phyloP scores from a whole-genome alignment of 2,888 invertebrate genomes.

The Drosophila neonasuta region DNA sequence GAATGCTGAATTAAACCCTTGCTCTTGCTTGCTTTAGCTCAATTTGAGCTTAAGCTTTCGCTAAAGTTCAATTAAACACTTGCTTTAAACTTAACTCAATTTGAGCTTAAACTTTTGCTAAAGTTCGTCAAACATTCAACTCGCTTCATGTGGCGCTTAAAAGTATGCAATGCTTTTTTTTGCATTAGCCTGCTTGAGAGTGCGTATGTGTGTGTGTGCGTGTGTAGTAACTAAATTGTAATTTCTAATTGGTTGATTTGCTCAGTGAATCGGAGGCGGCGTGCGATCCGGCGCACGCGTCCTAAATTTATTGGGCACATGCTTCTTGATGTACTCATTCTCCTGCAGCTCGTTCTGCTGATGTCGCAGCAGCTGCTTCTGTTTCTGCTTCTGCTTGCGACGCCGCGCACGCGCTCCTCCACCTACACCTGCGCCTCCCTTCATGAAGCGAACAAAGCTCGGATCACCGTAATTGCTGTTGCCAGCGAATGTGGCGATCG shows the following conservation, averaged over 20 bases:
- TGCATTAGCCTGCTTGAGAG: constrained; percentile 38
- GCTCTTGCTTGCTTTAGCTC: too few relatives aligned
- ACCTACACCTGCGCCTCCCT: background rate
- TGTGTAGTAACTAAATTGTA: constrained; percentile 63
- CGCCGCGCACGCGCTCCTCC: constrained; percentile 23
- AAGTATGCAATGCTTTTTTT: constrained; percentile 60
- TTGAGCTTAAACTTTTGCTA: background rate
- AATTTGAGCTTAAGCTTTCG: background rate
- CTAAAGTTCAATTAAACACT: background rate
- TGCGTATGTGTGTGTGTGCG: constrained; percentile 12
- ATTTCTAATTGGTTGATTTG: constrained; percentile 25
- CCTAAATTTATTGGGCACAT: constrained; percentile 81
- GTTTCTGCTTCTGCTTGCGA: constrained; percentile 59
- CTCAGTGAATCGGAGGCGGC: constrained; percentile 81
- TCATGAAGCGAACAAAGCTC: constrained; percentile 30
- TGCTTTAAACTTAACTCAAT: background rate
- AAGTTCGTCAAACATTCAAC: constrained; percentile 1
- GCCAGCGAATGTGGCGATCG: constrained; percentile 44
- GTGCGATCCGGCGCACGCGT: constrained; percentile 81
- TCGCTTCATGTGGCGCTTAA: constrained; percentile 26
- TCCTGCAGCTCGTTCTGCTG: constrained; percentile 69
- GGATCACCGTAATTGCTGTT: constrained; percentile 69
- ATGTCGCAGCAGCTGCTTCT: constrained; percentile 55
- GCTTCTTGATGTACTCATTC: constrained; percentile 79
- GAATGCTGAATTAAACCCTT: background rate